Percentiles rank a stretch among this genome's conserved stretches.
These are phyloP conservation scores for Tenthredo livida DNA, from an alignment of 2,888 invertebrate genomes.

Conservation along the genomic window DNA sequence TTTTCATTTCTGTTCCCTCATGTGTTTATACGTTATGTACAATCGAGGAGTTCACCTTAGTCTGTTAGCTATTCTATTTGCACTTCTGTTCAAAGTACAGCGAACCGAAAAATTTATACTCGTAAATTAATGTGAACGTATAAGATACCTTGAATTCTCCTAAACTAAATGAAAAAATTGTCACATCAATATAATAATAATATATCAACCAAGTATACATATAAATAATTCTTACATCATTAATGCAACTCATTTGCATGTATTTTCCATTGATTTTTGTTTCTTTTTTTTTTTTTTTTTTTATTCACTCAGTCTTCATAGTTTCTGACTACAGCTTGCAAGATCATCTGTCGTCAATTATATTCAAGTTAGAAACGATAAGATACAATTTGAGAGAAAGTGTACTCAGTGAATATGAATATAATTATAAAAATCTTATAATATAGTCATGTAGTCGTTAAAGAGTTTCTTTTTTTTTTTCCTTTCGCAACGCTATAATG, in stretches of 20 bases:
- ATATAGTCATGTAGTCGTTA: neutral
- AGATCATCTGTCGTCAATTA: slow-evolving; percentile 24
- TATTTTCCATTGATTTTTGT: slow-evolving; percentile 5
- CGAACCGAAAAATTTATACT: neutral
- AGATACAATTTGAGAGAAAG: slow-evolving; percentile 21
- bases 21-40: neutral
- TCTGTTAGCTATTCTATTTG: neutral
- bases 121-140: neutral
- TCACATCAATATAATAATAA: neutral
- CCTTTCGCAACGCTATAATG: neutral
- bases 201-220: slow-evolving; percentile 7
- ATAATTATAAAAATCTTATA: slow-evolving; percentile 4
- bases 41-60: neutral
- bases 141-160: neutral
- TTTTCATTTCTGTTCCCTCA: neutral
- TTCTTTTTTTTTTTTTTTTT: slow-evolving; percentile 22
- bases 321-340: slow-evolving; percentile 12
- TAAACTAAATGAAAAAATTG: neutral
- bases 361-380: neutral
- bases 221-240: slow-evolving; percentile 34
- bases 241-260: slow-evolving; percentile 23
- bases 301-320: slow-evolving; percentile 45
- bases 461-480: neutral
- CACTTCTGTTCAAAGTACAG: neutral
- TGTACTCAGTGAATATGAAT: neutral